These are phyloP conservation scores for Isichthys henryi DNA, from an alignment of 2,113 vertebrate species.

Conservation along the genomic window DNA sequence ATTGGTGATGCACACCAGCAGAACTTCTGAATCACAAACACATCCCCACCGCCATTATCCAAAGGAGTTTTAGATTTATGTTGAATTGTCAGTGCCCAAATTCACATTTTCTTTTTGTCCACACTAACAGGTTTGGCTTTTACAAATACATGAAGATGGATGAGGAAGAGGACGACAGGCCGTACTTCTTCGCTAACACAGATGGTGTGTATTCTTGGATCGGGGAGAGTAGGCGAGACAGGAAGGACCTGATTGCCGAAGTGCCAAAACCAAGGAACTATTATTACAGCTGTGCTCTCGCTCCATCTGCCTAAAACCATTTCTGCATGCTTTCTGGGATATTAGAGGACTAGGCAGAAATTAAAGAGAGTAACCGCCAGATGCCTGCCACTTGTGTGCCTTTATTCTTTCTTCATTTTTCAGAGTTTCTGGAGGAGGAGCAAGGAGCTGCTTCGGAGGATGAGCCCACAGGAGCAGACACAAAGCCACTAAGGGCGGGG, in stretches of 20 bases:
- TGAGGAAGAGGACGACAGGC: conserved; percentile 76
- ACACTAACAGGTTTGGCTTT: conserved; percentile 82
- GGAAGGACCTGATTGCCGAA: not conserved
- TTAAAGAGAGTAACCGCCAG: not conserved
- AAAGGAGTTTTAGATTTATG: not conserved
- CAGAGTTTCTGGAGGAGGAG: conserved; percentile 86
- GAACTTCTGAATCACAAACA: not conserved
- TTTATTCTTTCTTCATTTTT: conserved; percentile 13
- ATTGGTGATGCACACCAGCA: conserved; percentile 1
- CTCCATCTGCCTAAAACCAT: not conserved
- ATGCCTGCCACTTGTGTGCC: not conserved
- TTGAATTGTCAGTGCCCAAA: conserved; percentile 16
- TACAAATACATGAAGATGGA: conserved; percentile 99
- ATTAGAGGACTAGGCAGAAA: not conserved
- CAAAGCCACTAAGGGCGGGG: conserved; percentile 29
- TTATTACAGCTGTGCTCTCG: not conserved
- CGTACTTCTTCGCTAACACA: conserved; percentile 83
- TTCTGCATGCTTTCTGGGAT: not conserved
- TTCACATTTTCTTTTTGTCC: conserved; percentile 3
- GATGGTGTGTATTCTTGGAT: conserved; percentile 65
- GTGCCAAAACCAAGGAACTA: not conserved
- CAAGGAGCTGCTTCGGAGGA: conserved; percentile 68
- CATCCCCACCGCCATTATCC: not conserved
- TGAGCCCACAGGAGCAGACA: conserved; percentile 68
- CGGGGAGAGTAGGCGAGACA: not conserved